phyloP scores from a whole-genome alignment of 2,797 vertebrate species.

The Orestias chungarensis region DNA sequence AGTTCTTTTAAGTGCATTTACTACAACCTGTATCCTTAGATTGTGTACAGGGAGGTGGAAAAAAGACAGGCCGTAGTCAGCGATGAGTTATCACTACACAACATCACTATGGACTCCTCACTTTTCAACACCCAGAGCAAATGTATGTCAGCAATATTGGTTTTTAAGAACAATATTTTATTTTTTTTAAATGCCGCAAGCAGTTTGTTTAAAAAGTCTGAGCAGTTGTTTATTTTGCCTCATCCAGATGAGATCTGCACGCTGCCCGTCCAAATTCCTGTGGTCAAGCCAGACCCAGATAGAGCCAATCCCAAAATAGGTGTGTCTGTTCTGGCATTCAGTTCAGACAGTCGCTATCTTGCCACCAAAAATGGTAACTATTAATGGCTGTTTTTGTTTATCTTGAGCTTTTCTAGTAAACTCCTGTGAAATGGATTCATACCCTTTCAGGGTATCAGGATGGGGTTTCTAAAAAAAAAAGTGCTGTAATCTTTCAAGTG shows the following conservation, averaged over 20 bases:
- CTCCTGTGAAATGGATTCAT: not conserved
- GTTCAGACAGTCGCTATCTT: conserved; percentile 90
- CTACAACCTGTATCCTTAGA: conserved; percentile 68
- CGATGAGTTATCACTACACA: conserved; percentile 81
- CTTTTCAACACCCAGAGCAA: conserved; percentile 88
- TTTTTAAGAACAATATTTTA: not conserved
- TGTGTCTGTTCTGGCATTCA: conserved; percentile 89
- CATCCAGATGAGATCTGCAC: conserved; percentile 85
- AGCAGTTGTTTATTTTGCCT: not conserved
- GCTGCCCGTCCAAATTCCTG: conserved; percentile 84
- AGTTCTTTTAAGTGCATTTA: not conserved
- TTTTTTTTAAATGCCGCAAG: not conserved
- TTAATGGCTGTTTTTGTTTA: not conserved
- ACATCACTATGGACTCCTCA: conserved; percentile 70
- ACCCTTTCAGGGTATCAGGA: no score
- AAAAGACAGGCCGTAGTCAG: conserved; percentile 74
- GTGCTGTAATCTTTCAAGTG: not conserved
- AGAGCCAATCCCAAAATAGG: conserved; percentile 95
- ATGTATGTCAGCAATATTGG: conserved; percentile 76
- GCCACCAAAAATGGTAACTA: conserved; percentile 90
- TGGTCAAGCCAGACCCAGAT: conserved; percentile 87
- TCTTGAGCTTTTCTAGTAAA: not conserved
- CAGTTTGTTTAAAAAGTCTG: conserved; percentile 9
- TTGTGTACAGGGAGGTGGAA: conserved; percentile 92
- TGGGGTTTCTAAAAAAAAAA: not conserved